Evolutionary conservation across 2,888 invertebrate species (phyloP), one percentile per base, ranked within the genome.

Genomic region (Galerucella nymphaeae): DNA sequence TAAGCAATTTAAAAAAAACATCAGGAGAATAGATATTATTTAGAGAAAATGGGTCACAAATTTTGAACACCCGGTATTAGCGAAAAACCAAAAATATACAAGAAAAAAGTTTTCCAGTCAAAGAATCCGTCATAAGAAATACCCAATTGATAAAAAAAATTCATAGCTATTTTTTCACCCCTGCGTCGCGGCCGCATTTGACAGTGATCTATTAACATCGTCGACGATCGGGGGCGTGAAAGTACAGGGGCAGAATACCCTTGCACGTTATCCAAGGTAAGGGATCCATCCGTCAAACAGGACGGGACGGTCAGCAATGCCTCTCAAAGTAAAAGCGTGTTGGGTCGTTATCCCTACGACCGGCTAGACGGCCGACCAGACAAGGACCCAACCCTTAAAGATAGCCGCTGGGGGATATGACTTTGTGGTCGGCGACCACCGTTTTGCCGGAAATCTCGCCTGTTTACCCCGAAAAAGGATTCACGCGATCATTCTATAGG

Each of bases 351-450:
- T 71, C 71, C 74, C 73, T 70, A 59, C 59, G 71, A 68, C 73
- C 78, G 84, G 82, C 85, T 85, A 85, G 85, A 85, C 84, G 73
- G 72, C 73, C 78, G 77, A 79, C 83, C 84, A 83, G 84, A 83
- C 83, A 66, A 55, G 42, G 66, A 73, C 71, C 70, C 75, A 67
- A 72, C 74, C 76, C 76, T 76, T 70, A 64, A 70, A 79, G 80
- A 82, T 82, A 79, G 81, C 81, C 82, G 83, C 82, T 80, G 81
- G 82, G 82, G 83, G 83, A 83, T 83, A 82, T 82, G 81, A 82
- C 82, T 83, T 80, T 82, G 80, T 79, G 79, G 82, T 77, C 78
- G 69, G 63, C 63, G 55, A 57, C 63, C 69, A 72, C 70, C 77
- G 71, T 74, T 82, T 81, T 81, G 80, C 81, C 81, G 82, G 82